Conservation (phyloP, 2,888 invertebrate species). For the Diaprepes abbreviatus region DNA sequence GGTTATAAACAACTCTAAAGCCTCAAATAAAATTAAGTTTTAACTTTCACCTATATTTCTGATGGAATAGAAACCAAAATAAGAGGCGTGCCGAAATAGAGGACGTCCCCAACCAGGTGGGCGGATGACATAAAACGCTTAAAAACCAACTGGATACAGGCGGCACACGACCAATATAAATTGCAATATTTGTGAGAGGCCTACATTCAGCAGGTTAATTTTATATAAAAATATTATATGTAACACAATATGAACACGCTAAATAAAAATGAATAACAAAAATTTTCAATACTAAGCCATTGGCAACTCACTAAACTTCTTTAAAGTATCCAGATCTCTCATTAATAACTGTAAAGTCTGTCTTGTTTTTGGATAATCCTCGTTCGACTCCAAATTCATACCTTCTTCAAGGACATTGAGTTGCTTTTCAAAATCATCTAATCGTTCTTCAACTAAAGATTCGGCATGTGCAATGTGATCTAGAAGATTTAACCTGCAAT, state of each 20-base stretch:
- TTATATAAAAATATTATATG: background rate
- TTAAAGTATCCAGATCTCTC: slow-evolving; percentile 79
- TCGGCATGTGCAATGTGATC: slow-evolving; percentile 85
- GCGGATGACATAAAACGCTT: too few relatives aligned
- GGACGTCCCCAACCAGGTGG: too few relatives aligned
- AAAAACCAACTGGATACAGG: too few relatives aligned
- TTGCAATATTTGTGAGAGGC: too few relatives aligned
- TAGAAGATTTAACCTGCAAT: slow-evolving; percentile 82
- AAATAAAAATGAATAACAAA: slow-evolving; percentile 1
- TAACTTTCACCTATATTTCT: too few relatives aligned
- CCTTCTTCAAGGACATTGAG: slow-evolving; percentile 77
- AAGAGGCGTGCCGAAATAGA: too few relatives aligned
- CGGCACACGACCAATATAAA: too few relatives aligned
- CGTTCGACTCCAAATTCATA: slow-evolving; percentile 72
- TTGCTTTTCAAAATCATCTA: slow-evolving; percentile 82
- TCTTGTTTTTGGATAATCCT: slow-evolving; percentile 76
- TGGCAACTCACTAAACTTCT: slow-evolving; percentile 61
- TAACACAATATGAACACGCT: slow-evolving; percentile 1
- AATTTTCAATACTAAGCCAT: slow-evolving; percentile 11
- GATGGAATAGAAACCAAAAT: too few relatives aligned
- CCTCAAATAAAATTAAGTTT: too few relatives aligned
- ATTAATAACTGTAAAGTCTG: slow-evolving; percentile 82
- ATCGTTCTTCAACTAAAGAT: slow-evolving; percentile 77
- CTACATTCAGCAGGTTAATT: too few relatives aligned
- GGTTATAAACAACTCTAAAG: too few relatives aligned